Conservation (phyloP, 2,888 invertebrate species). For the Silvanus unidentatus region DNA sequence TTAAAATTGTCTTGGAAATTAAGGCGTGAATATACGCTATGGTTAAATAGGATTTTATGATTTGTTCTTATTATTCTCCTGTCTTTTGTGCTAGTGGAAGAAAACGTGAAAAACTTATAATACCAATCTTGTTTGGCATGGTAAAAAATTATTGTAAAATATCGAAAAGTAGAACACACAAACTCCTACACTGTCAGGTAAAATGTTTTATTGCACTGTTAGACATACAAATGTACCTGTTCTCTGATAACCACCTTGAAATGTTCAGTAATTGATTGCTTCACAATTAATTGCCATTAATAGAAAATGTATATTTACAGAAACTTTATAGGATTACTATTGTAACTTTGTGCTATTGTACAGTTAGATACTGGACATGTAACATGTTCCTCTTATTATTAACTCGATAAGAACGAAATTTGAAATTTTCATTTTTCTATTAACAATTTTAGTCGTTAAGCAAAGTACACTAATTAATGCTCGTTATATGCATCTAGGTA, state of each 20-base stretch:
- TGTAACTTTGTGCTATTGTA: too few species aligned
- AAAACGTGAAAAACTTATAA: neutral
- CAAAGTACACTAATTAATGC: too few species aligned
- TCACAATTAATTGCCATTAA: too few species aligned
- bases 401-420: too few species aligned
- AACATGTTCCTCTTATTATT: too few species aligned
- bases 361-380: too few species aligned
- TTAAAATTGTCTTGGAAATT: slow-evolving; percentile 22
- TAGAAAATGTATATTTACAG: too few species aligned
- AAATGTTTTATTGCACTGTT: slow-evolving; percentile 1
- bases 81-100: neutral
- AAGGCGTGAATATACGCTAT: slow-evolving; percentile 25
- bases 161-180: slow-evolving; percentile 30
- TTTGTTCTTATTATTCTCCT: slow-evolving; percentile 15
- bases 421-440: too few species aligned
- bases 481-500: too few species aligned
- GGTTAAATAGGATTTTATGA: slow-evolving; percentile 21
- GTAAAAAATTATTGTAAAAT: slow-evolving; percentile 29
- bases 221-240: slow-evolving; percentile 3
- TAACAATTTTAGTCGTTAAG: too few species aligned
- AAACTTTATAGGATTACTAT: too few species aligned
- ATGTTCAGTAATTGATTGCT: slow-evolving; percentile 1
- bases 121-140: slow-evolving; percentile 1
- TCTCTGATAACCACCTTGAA: slow-evolving; percentile 21
- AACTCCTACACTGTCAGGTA: slow-evolving; percentile 26